Evolutionary conservation across 2,888 invertebrate species (phyloP).

Genomic region (Folsomia candida): DNA sequence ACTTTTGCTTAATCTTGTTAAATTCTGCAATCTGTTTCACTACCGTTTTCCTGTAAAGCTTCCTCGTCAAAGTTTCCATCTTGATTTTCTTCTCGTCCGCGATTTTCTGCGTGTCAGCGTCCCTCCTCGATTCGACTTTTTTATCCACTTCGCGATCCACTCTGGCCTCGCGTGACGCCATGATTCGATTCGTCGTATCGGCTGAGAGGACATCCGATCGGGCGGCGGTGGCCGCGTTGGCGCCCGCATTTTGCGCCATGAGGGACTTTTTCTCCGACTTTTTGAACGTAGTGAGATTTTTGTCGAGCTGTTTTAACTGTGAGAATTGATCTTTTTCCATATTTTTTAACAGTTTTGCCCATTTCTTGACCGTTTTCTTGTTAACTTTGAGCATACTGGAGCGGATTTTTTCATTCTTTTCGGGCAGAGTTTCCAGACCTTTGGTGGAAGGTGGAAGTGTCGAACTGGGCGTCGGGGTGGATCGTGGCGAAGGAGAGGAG

Average conservation of each 20-base stretch:
- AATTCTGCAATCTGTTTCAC: conserved; percentile 34
- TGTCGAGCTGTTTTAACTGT: conserved; percentile 16
- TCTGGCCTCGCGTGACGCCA: conserved; percentile 35
- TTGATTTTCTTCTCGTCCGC: conserved; percentile 23
- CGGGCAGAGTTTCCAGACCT: conserved; percentile 14
- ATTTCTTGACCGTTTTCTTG: conserved; percentile 29
- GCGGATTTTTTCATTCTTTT: conserved; percentile 30
- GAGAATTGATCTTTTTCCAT: conserved; percentile 25
- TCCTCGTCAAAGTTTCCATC: conserved; percentile 21
- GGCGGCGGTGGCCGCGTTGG: conserved; percentile 32
- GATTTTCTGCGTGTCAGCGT: conserved; percentile 24
- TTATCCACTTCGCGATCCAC: conserved; percentile 39
- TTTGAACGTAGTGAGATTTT: conserved; percentile 24
- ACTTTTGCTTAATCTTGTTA: conserved; percentile 28
- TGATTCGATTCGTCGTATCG: conserved; percentile 38
- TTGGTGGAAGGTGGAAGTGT: background rate
- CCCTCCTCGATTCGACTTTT: conserved; percentile 33
- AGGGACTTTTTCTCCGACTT: conserved; percentile 30
- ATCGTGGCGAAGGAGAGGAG: background rate
- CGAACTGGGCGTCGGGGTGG: background rate
- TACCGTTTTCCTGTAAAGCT: conserved; percentile 33
- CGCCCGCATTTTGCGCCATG: conserved; percentile 28
- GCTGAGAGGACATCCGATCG: conserved; percentile 30
- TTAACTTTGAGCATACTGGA: conserved; percentile 22
- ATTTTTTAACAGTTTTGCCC: conserved; percentile 25